Evolutionary conservation across 2,888 invertebrate genomes (phyloP).

Genomic region (Drosophila eohydei): DNA sequence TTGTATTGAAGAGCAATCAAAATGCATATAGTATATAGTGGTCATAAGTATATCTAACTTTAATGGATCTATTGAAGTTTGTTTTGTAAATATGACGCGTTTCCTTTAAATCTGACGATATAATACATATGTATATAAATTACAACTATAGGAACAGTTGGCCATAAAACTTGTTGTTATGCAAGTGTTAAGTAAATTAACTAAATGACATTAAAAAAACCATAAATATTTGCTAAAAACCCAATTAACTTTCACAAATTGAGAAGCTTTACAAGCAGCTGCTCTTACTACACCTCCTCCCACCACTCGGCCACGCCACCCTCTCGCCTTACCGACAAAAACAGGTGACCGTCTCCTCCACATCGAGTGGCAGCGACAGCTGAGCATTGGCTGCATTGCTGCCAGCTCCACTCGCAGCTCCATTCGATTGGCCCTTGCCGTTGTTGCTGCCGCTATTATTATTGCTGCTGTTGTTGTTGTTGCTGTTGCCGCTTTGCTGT

Average conservation of each 20-base stretch:
- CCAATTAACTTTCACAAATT: conserved; percentile 11
- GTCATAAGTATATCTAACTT: background rate
- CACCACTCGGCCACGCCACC: background rate
- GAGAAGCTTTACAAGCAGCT: conserved; percentile 4
- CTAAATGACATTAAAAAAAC: conserved; percentile 3
- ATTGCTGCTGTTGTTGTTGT: conserved; percentile 24
- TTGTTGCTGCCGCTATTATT: conserved; percentile 15
- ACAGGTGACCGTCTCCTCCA: conserved; percentile 90
- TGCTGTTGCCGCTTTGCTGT: conserved; percentile 76
- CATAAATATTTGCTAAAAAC: conserved; percentile 3
- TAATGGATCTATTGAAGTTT: background rate
- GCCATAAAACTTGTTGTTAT: background rate
- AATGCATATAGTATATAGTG: background rate
- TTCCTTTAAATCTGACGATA: background rate
- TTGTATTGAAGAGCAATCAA: background rate
- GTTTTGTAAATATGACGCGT: background rate
- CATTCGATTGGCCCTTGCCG: conserved; percentile 20
- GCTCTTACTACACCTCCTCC: background rate
- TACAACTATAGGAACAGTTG: background rate
- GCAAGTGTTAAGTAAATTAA: conserved; percentile 9
- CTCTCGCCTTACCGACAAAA: conserved; percentile 89
- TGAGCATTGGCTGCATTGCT: conserved; percentile 40
- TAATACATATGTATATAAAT: background rate
- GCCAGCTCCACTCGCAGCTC: conserved; percentile 10
- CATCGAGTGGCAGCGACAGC: conserved; percentile 88